A percentile compares a stretch with the other conserved stretches of the same genome.
Conservation (phyloP, 2,113 vertebrate genomes). For the Grammomys surdaster region DNA sequence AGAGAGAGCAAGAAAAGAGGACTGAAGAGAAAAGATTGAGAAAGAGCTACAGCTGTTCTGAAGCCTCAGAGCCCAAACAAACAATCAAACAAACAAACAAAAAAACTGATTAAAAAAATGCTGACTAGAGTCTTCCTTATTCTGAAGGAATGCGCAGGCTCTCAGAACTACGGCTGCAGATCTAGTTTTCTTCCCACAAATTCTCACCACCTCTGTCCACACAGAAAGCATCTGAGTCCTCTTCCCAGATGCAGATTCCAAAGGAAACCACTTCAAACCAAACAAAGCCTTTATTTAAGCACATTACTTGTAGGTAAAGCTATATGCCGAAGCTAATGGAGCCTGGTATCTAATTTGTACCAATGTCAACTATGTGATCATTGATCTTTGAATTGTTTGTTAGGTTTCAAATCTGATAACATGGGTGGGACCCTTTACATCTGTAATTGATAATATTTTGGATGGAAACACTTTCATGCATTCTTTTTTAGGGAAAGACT, state of each 20-base stretch:
- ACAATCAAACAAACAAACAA: too few relatives aligned
- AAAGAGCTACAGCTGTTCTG: neutral
- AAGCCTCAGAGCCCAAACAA: neutral
- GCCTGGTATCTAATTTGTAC: neutral
- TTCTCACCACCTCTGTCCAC: neutral
- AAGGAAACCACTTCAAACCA: neutral
- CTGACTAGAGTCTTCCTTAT: too few relatives aligned
- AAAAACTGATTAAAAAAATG: neutral
- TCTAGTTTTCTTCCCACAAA: neutral
- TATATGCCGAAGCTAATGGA: neutral
- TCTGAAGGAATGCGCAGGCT: neutral
- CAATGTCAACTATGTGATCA: neutral
- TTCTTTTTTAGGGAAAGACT: neutral
- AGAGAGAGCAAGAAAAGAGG: neutral
- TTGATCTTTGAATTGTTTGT: neutral
- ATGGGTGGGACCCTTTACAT: neutral
- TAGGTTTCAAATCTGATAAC: conserved; percentile 2
- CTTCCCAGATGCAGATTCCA: neutral
- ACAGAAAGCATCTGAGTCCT: neutral
- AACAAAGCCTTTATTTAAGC: neutral
- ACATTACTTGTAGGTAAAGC: neutral
- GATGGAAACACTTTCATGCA: neutral
- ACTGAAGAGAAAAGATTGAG: neutral
- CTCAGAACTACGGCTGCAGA: neutral
- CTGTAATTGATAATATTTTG: neutral